Conservation (phyloP, 2,888 invertebrate genomes). For the Sipunculus nudus region DNA sequence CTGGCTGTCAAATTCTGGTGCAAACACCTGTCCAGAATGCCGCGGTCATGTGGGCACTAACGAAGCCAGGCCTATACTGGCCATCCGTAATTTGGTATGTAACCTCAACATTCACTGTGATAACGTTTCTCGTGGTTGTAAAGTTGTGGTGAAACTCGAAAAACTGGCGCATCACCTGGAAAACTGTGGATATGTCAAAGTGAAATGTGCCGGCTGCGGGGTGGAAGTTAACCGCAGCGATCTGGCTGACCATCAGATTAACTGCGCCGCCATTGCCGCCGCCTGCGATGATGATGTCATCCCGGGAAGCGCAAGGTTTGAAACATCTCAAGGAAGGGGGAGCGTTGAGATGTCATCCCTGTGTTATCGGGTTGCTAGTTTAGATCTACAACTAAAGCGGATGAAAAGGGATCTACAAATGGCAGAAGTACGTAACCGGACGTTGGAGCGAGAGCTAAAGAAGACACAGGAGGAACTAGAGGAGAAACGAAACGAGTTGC, state of each 20-base stretch:
- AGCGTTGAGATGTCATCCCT: conserved; percentile 46
- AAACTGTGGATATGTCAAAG: conserved; percentile 49
- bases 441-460: conserved; percentile 50
- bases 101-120: conserved; percentile 53
- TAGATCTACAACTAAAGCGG: conserved; percentile 53
- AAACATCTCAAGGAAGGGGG: not conserved
- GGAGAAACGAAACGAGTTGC: conserved; percentile 42
- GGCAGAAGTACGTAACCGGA: conserved; percentile 51
- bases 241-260: conserved; percentile 54
- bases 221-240: conserved; percentile 45
- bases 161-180: conserved; percentile 43
- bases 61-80: conserved; percentile 52
- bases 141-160: conserved; percentile 50
- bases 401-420: conserved; percentile 53
- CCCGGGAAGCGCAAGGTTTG: not conserved
- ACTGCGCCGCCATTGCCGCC: conserved; percentile 69
- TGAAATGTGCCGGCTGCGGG: conserved; percentile 57
- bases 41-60: conserved; percentile 40
- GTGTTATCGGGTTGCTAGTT: conserved; percentile 48
- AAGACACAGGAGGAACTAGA: conserved; percentile 52
- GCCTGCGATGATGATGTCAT: conserved; percentile 48
- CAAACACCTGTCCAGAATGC: conserved; percentile 58
- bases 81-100: conserved; percentile 56
- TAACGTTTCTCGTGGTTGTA: conserved; percentile 49
- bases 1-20: conserved; percentile 53